These are phyloP conservation scores for Drosophila subquinaria DNA, from an alignment of 2,888 invertebrate genomes.

Conservation along the genomic window DNA sequence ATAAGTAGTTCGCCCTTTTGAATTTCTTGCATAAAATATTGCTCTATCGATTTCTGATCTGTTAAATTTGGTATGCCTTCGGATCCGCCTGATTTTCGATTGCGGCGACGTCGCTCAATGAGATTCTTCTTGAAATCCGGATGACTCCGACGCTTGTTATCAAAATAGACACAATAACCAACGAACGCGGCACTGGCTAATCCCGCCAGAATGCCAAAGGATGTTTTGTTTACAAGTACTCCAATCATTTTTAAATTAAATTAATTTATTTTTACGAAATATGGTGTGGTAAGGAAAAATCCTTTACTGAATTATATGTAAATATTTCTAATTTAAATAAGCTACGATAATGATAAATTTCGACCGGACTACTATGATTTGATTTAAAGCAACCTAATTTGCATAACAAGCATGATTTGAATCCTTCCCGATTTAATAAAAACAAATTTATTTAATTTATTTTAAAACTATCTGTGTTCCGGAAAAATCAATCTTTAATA, in stretches of 20 bases:
- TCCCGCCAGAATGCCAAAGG: constrained; percentile 92
- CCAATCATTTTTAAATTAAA: constrained; percentile 50
- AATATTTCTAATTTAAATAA: neutral
- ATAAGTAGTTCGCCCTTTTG: constrained; percentile 96
- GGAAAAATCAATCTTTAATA: neutral
- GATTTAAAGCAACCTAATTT: neutral
- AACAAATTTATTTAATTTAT: neutral
- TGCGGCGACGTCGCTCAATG: constrained; percentile 89
- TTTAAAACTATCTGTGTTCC: neutral
- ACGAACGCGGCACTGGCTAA: constrained; percentile 94
- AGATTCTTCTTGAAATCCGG: constrained; percentile 98
- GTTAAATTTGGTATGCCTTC: constrained; percentile 2
- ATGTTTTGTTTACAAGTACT: constrained; percentile 37
- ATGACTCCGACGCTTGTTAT: constrained; percentile 95
- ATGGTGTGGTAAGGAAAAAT: constrained; percentile 20
- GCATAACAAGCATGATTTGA: neutral
- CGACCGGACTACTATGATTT: constrained; percentile 19
- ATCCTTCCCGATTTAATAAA: neutral
- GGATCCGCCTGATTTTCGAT: neutral
- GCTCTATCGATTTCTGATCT: constrained; percentile 39
- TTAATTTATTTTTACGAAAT: constrained; percentile 42
- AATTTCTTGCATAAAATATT: constrained; percentile 89
- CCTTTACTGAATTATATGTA: constrained; percentile 19
- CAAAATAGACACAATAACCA: constrained; percentile 98
- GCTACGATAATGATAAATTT: neutral